Percentiles rank a stretch among this genome's conserved stretches.
phyloP scores from a whole-genome alignment of 2,888 invertebrate genomes.

The Calliopum simillimum region DNA sequence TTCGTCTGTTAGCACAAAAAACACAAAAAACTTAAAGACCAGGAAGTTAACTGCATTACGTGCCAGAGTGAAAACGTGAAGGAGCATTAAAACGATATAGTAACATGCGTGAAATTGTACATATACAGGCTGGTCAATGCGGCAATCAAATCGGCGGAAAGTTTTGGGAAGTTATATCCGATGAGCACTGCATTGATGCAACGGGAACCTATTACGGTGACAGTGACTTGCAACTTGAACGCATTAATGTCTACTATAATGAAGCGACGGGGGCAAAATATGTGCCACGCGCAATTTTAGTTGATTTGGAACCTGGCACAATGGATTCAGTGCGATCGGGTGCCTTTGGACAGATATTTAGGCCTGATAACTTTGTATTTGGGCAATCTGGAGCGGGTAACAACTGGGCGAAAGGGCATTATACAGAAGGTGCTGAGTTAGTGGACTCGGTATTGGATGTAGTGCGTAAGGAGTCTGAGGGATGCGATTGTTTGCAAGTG shows the following conservation, averaged over 20 bases:
- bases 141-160: conserved; percentile 97
- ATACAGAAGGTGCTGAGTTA: conserved; percentile 91
- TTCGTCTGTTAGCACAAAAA: not conserved
- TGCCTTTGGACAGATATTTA: conserved; percentile 92
- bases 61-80: not conserved
- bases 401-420: conserved; percentile 93
- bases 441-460: conserved; percentile 88
- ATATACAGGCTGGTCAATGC: conserved; percentile 94
- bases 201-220: conserved; percentile 92
- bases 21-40: too few relatives aligned
- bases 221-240: conserved; percentile 91
- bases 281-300: conserved; percentile 92
- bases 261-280: conserved; percentile 94
- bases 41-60: not conserved
- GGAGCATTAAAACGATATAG: not conserved
- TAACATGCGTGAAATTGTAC: conserved; percentile 96
- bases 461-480: conserved; percentile 87
- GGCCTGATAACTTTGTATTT: conserved; percentile 96
- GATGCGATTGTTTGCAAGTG: conserved; percentile 87
- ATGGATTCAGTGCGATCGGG: conserved; percentile 97
- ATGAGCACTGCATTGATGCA: conserved; percentile 94
- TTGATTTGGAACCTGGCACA: conserved; percentile 96
- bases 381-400: conserved; percentile 88
- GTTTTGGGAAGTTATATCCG: conserved; percentile 97
- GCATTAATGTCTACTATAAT: conserved; percentile 97